Percentiles rank a stretch among this genome's conserved stretches.
phyloP scores from a whole-genome alignment of 2,888 invertebrate genomes.

The Hesperia comma region DNA sequence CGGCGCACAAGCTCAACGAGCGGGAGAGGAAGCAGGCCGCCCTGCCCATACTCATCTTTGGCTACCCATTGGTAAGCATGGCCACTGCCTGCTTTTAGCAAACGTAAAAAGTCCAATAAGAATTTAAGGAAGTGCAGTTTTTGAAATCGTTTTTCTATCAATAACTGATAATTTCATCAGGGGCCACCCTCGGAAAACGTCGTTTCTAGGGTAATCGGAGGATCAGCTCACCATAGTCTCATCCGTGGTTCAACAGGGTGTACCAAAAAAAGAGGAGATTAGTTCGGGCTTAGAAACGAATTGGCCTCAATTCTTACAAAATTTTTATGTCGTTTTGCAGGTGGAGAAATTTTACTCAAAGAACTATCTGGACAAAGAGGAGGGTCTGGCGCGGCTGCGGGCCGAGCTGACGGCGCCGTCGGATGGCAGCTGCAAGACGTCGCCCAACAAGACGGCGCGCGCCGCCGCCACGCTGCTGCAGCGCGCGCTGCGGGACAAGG shows the following conservation, averaged over 20 bases:
- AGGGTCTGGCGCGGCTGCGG: conserved; percentile 88
- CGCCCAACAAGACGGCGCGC: conserved; percentile 91
- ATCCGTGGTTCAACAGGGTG: too few species aligned
- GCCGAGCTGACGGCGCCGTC: conserved; percentile 72
- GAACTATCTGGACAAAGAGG: conserved; percentile 94
- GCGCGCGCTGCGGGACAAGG: conserved; percentile 92
- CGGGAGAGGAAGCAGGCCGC: conserved; percentile 94
- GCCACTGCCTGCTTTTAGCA: not conserved
- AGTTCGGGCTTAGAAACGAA: too few species aligned
- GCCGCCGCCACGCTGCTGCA: conserved; percentile 92
- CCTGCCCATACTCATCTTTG: conserved; percentile 95
- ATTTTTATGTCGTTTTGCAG: conserved; percentile 78
- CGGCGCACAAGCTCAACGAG: conserved; percentile 86
- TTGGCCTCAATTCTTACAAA: too few species aligned
- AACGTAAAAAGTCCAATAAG: too few species aligned
- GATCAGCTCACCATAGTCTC: too few species aligned
- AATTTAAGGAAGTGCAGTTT: too few species aligned
- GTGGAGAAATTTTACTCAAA: conserved; percentile 96
- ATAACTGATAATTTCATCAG: too few species aligned
- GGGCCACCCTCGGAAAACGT: too few species aligned
- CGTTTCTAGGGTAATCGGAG: too few species aligned
- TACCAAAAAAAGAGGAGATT: too few species aligned
- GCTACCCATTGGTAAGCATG: conserved; percentile 90
- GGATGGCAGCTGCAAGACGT: conserved; percentile 73
- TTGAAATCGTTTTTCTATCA: too few species aligned